phyloP scores from a whole-genome alignment of 2,797 vertebrate genomes.

The Brachyrhaphis roseni region DNA sequence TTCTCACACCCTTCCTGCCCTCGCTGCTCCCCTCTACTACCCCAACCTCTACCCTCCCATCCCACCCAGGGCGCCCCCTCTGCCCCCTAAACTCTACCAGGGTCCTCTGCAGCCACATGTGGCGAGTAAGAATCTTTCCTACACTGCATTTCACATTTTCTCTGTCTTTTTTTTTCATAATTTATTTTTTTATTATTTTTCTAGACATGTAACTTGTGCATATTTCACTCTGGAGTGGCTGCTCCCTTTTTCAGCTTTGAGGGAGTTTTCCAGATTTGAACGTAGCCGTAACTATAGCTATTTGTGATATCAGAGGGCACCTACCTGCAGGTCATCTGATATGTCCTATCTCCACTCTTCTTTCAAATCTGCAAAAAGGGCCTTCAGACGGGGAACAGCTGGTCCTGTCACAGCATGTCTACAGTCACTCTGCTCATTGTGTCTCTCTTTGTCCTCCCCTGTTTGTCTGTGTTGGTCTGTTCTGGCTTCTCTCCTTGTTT shows the following conservation, averaged over 20 bases:
- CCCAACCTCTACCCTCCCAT: constrained; percentile 82
- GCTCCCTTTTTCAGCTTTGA: constrained; percentile 11
- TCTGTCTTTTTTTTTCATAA: constrained; percentile 30
- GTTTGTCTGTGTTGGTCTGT: constrained; percentile 38
- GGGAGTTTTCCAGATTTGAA: constrained; percentile 62
- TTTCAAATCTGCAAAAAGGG: constrained; percentile 65
- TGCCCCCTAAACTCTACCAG: constrained; percentile 81
- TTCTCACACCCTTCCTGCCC: constrained; percentile 87
- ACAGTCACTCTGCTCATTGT: constrained; percentile 46
- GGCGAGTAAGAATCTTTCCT: constrained; percentile 81
- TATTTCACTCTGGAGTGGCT: neutral
- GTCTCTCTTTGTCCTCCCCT: constrained; percentile 34
- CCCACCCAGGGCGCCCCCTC: constrained; percentile 65
- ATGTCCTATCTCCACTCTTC: constrained; percentile 43
- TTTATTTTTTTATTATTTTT: neutral
- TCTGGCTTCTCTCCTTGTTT: constrained; percentile 40
- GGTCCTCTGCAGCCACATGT: constrained; percentile 73
- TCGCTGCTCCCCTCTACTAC: constrained; percentile 84
- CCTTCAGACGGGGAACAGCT: constrained; percentile 55
- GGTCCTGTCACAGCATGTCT: constrained; percentile 55
- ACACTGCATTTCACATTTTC: constrained; percentile 32
- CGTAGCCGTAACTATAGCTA: constrained; percentile 35
- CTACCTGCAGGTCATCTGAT: constrained; percentile 49
- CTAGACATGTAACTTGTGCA: neutral
- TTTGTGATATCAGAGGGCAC: constrained; percentile 35